Evolutionary conservation across 2,797 vertebrate species (phyloP).

Genomic region (Florisuga fusca): DNA sequence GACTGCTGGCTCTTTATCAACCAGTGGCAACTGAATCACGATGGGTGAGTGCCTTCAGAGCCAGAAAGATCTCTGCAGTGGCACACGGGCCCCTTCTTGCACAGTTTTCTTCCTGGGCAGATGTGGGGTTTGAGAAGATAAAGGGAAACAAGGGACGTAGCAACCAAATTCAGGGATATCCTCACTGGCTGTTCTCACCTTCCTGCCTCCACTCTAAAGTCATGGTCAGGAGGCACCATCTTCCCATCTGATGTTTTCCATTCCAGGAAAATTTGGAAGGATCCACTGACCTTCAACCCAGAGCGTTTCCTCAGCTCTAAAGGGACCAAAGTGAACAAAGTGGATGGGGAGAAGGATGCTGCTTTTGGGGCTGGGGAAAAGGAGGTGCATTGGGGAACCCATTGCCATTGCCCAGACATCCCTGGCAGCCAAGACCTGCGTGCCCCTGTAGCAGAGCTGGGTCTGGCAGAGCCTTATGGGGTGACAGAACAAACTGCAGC

Average conservation of each 20-base stretch:
- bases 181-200: not conserved
- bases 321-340: constrained; percentile 79
- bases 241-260: not conserved
- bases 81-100: not conserved
- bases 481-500: not conserved
- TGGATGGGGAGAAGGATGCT: constrained; percentile 83
- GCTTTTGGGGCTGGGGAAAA: constrained; percentile 87
- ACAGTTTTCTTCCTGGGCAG: not conserved
- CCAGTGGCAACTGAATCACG: constrained; percentile 96
- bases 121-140: not conserved
- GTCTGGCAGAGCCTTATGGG: rapidly evolving
- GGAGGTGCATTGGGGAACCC: constrained; percentile 87
- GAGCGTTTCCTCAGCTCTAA: constrained; percentile 87
- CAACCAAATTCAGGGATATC: not conserved
- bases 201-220: too few relatives aligned
- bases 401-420: constrained; percentile 65
- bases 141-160: not conserved
- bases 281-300: constrained; percentile 83
- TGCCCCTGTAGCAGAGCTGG: not conserved
- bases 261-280: constrained; percentile 85
- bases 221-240: not conserved
- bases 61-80: not conserved
- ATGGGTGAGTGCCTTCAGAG: constrained; percentile 82
- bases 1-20: constrained; percentile 92
- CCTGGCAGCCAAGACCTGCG: not conserved